A percentile compares a stretch with the other conserved stretches of the same genome.
These are phyloP conservation scores for Lottia scabra DNA, from an alignment of 2,888 invertebrate species.

Conservation along the genomic window DNA sequence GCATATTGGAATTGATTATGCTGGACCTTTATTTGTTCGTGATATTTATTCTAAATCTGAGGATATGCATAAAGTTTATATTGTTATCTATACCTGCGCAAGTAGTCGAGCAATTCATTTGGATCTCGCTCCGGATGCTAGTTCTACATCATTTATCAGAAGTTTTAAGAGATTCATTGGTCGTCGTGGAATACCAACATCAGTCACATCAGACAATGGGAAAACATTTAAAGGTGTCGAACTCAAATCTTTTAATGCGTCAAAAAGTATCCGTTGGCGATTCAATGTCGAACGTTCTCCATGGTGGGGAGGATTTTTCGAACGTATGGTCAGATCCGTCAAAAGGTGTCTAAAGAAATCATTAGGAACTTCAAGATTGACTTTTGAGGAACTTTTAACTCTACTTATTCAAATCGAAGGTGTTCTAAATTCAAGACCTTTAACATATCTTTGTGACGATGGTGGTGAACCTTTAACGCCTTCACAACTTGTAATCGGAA, in stretches of 20 bases:
- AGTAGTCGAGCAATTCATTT: not conserved
- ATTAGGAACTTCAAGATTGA: not conserved
- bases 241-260: not conserved
- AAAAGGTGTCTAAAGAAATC: not conserved
- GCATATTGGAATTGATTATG: not conserved
- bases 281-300: not conserved
- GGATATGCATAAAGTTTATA: not conserved
- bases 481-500: too few relatives aligned
- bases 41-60: not conserved
- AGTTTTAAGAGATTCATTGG: not conserved
- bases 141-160: not conserved
- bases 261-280: not conserved
- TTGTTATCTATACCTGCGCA: not conserved
- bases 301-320: too few relatives aligned
- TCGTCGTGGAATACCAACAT: not conserved
- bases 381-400: not conserved
- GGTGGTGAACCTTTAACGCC: not conserved
- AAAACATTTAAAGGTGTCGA: not conserved
- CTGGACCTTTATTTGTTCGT: not conserved
- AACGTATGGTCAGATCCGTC: too few relatives aligned
- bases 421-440: not conserved
- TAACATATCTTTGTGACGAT: not conserved
- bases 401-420: too few relatives aligned
- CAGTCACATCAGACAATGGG: not conserved
- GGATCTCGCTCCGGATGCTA: not conserved